These are phyloP conservation scores for Lithophane ornitopus DNA, from an alignment of 2,888 invertebrate genomes.

Conservation along the genomic window DNA sequence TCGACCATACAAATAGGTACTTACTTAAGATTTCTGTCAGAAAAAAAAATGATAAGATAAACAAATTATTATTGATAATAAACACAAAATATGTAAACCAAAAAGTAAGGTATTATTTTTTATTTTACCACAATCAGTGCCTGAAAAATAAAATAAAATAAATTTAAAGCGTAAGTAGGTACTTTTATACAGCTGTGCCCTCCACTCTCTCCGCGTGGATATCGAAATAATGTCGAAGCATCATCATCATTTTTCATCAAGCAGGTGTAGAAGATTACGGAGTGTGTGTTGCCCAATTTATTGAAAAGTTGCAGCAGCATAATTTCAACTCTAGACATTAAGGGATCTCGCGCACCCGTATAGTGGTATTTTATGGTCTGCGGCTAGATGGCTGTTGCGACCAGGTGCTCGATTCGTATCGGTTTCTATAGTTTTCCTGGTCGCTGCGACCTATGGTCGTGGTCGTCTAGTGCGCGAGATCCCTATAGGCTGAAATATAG, in stretches of 20 bases:
- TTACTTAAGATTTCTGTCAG: conserved; percentile 37
- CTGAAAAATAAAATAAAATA: conserved; percentile 25
- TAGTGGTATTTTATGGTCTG: no score
- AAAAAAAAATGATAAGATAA: background rate
- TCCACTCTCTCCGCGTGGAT: background rate
- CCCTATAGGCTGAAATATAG: background rate
- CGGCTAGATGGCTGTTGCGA: no score
- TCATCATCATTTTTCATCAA: background rate
- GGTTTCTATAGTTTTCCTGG: no score
- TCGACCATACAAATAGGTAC: conserved; percentile 10
- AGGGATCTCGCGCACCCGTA: no score
- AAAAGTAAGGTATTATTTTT: background rate
- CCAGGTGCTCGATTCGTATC: no score
- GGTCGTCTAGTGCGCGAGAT: no score
- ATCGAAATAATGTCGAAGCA: background rate
- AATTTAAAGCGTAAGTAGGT: background rate
- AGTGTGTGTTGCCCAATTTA: no score
- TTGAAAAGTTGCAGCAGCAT: background rate
- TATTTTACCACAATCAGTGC: conserved; percentile 32
- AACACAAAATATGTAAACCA: background rate
- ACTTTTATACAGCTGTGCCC: background rate
- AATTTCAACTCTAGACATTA: background rate
- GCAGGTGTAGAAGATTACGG: background rate
- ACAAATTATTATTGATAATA: background rate
- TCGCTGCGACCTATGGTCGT: no score